phyloP scores from a whole-genome alignment of 2,888 invertebrate genomes.

The Conistra vaccinii region DNA sequence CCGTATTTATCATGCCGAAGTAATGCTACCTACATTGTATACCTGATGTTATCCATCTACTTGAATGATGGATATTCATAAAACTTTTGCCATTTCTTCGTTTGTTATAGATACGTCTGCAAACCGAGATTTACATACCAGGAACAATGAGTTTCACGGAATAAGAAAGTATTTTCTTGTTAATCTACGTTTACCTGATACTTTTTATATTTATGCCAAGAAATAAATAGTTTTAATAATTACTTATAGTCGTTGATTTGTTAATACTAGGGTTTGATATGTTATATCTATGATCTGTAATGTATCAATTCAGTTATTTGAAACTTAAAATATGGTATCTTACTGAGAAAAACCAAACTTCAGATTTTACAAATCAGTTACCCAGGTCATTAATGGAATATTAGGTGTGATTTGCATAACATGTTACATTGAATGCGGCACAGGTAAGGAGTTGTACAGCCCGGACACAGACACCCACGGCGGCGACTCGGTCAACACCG shows the following conservation, averaged over 20 bases:
- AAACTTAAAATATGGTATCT: not conserved
- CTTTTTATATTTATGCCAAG: too few species aligned
- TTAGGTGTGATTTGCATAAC: conserved; percentile 16
- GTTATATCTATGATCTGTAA: not conserved
- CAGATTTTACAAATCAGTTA: too few species aligned
- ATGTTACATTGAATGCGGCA: conserved; percentile 35
- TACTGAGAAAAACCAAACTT: not conserved
- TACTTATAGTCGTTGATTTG: not conserved
- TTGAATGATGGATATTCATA: conserved; percentile 56
- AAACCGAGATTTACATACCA: conserved; percentile 46
- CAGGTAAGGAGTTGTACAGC: conserved; percentile 94
- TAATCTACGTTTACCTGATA: conserved; percentile 6
- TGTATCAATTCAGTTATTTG: not conserved
- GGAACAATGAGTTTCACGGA: conserved; percentile 32
- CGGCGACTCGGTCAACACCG: conserved; percentile 78
- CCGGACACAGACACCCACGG: conserved; percentile 90
- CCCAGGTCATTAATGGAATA: not conserved
- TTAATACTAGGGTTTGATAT: not conserved
- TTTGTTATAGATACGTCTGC: conserved; percentile 39
- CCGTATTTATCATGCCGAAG: conserved; percentile 57
- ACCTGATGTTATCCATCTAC: conserved; percentile 52
- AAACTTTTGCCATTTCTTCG: conserved; percentile 60
- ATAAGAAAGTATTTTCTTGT: conserved; percentile 8
- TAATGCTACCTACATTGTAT: conserved; percentile 52
- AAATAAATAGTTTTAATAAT: not conserved